Evolutionary conservation across 2,888 invertebrate species (phyloP).

Genomic region (Aphodius granarius): DNA sequence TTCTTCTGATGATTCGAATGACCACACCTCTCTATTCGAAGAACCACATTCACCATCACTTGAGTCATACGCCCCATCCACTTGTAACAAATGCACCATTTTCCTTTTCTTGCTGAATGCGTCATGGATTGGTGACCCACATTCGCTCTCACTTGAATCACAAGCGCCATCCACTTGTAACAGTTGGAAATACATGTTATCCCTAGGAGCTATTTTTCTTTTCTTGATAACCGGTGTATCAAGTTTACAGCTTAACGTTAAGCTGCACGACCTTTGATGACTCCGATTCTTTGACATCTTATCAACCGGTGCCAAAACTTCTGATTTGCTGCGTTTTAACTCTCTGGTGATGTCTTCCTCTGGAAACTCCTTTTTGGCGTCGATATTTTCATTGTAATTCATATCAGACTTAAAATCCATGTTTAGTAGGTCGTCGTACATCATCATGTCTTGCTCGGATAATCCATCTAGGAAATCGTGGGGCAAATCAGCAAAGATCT

Average conservation of each 20-base stretch:
- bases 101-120: constrained; percentile 71
- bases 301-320: constrained; percentile 55
- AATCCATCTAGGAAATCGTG: constrained; percentile 82
- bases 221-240: constrained; percentile 70
- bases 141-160: constrained; percentile 58
- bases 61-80: constrained; percentile 59
- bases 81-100: constrained; percentile 55
- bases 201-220: constrained; percentile 59
- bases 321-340: constrained; percentile 67
- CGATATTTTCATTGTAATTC: constrained; percentile 39
- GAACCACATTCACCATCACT: constrained; percentile 57
- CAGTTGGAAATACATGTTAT: constrained; percentile 54
- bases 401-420: constrained; percentile 59
- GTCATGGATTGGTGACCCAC: constrained; percentile 46
- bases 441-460: constrained; percentile 80
- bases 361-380: constrained; percentile 42
- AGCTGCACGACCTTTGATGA: constrained; percentile 68
- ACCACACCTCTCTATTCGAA: constrained; percentile 40
- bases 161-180: constrained; percentile 61
- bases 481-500: constrained; percentile 82
- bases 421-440: constrained; percentile 68
- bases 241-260: constrained; percentile 71
- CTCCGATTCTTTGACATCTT: constrained; percentile 56
- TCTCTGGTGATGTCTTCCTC: constrained; percentile 57
- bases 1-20: constrained; percentile 61